Conservation (phyloP, 2,888 invertebrate species). For the Merodon equestris region DNA sequence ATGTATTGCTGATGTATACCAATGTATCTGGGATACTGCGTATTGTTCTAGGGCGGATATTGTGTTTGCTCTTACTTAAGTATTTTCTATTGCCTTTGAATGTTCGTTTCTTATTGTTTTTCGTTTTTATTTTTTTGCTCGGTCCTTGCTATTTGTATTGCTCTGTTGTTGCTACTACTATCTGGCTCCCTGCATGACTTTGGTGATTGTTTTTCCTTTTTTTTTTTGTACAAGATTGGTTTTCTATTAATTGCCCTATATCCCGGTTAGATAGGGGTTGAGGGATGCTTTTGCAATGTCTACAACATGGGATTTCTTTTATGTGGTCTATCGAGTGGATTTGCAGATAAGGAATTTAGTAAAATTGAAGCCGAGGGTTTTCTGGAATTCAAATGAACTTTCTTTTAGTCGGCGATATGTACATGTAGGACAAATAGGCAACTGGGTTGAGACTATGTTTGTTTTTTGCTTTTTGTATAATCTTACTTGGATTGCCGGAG, state of each 20-base stretch:
- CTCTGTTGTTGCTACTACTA: slow-evolving; percentile 19
- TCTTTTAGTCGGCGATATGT: too few relatives aligned
- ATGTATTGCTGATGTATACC: slow-evolving; percentile 36
- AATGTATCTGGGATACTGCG: slow-evolving; percentile 56
- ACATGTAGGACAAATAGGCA: too few relatives aligned
- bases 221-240: slow-evolving; percentile 61
- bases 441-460: too few relatives aligned
- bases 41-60: slow-evolving; percentile 62
- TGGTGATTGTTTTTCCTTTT: slow-evolving; percentile 59
- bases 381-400: too few relatives aligned
- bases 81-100: slow-evolving; percentile 49
- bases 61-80: slow-evolving; percentile 67
- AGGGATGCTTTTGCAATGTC: slow-evolving; percentile 19
- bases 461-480: too few relatives aligned
- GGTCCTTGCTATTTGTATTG: slow-evolving; percentile 6
- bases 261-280: slow-evolving; percentile 31
- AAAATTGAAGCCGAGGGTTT: too few relatives aligned
- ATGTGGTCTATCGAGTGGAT: slow-evolving; percentile 42
- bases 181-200: slow-evolving; percentile 25
- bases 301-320: slow-evolving; percentile 41
- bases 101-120: slow-evolving; percentile 20
- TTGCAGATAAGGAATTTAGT: slow-evolving; percentile 29
- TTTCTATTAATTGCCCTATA: slow-evolving; percentile 67
- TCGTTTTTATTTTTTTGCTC: background rate
- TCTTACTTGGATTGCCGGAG: too few relatives aligned